These are phyloP conservation scores for Pavo muticus DNA, from an alignment of 2,113 vertebrate species.

Conservation along the genomic window DNA sequence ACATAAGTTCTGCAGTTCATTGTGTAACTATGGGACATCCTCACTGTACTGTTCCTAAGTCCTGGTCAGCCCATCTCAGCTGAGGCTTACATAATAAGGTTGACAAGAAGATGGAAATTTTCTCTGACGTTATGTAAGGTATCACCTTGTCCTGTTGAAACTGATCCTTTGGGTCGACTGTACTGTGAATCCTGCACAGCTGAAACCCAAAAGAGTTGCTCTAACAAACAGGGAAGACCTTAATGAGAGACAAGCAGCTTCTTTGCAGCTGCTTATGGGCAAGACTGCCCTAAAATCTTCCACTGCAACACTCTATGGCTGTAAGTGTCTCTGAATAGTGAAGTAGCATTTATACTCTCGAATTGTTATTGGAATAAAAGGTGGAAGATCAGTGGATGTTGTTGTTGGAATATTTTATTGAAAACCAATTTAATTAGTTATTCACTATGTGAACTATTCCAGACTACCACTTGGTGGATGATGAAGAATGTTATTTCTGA, in stretches of 20 bases:
- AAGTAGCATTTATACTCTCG: not conserved
- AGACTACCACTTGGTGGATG: not conserved
- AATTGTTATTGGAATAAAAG: not conserved
- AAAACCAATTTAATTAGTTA: not conserved
- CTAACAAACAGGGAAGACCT: not conserved
- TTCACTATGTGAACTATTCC: not conserved
- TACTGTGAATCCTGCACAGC: not conserved
- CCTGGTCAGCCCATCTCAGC: not conserved
- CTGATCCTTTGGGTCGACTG: not conserved
- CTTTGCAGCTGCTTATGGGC: not conserved
- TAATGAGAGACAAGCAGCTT: not conserved
- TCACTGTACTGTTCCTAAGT: not conserved
- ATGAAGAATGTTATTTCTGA: not conserved
- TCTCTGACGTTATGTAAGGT: not conserved
- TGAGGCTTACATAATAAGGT: not conserved
- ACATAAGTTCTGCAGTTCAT: not conserved
- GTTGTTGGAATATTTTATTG: not conserved
- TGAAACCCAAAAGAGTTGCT: not conserved
- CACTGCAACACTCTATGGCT: not conserved
- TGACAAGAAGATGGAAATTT: not conserved
- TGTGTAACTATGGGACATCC: not conserved
- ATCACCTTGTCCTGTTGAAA: not conserved
- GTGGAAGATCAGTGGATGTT: not conserved
- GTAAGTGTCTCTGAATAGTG: not conserved
- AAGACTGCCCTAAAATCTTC: not conserved